These are phyloP conservation scores for Aphrophora alni DNA, from an alignment of 2,888 invertebrate genomes.

Conservation along the genomic window DNA sequence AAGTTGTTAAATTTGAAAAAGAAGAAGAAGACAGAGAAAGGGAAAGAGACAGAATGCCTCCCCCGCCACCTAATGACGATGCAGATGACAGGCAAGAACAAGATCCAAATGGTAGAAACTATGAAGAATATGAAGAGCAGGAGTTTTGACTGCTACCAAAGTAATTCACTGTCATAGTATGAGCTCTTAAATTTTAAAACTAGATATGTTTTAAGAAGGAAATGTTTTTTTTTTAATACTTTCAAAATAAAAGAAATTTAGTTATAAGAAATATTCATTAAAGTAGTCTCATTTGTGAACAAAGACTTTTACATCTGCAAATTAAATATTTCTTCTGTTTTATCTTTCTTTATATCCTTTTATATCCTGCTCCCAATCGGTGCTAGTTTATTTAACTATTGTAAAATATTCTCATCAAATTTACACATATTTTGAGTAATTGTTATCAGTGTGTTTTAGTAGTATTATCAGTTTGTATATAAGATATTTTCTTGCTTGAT, in stretches of 20 bases:
- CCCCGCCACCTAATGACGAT: neutral
- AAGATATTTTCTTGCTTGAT: too few relatives aligned
- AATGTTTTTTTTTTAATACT: too few relatives aligned
- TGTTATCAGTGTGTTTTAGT: too few relatives aligned
- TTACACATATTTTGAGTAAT: too few relatives aligned
- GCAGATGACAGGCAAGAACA: neutral
- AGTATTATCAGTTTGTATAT: too few relatives aligned
- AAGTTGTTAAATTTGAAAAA: conserved; percentile 47
- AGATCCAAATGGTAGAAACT: conserved; percentile 33
- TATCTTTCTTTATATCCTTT: too few relatives aligned
- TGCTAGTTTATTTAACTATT: too few relatives aligned
- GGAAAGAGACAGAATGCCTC: conserved; percentile 17
- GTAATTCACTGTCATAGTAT: too few relatives aligned
- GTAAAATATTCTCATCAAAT: too few relatives aligned
- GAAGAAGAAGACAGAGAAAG: conserved; percentile 38
- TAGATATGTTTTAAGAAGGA: neutral
- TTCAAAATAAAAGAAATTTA: neutral
- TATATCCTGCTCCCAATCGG: too few relatives aligned
- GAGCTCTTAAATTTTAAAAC: neutral
- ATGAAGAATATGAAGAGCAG: conserved; percentile 38
- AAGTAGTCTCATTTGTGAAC: neutral
- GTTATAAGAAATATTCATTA: neutral
- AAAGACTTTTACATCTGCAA: neutral
- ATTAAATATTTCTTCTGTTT: too few relatives aligned
- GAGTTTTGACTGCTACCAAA: conserved; percentile 25